phyloP scores from a whole-genome alignment of 2,888 invertebrate genomes.

The Drosophila incognita region DNA sequence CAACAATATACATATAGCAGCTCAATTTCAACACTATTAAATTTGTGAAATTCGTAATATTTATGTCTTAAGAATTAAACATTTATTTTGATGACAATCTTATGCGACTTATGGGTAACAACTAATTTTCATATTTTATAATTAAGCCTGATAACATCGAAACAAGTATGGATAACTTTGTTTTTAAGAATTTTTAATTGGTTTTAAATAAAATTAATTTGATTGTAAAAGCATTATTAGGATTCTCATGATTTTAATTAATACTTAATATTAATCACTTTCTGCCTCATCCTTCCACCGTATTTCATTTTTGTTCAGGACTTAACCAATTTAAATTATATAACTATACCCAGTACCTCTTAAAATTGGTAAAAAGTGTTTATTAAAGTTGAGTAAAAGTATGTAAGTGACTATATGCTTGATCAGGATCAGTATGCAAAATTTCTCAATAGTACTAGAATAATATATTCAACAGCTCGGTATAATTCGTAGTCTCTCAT shows the following conservation, averaged over 20 bases:
- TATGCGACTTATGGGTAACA: not conserved
- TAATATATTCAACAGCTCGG: not conserved
- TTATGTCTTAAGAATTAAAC: not conserved
- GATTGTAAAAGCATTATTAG: not conserved
- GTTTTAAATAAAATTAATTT: not conserved
- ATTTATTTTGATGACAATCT: not conserved
- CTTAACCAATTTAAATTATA: not conserved
- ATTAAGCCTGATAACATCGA: not conserved
- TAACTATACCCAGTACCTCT: not conserved
- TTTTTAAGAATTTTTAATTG: not conserved
- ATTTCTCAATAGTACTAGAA: not conserved
- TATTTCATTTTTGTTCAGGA: not conserved
- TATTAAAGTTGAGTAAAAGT: not conserved
- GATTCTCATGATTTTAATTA: not conserved
- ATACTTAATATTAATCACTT: not conserved
- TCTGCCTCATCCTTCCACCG: not conserved
- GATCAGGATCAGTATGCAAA: not conserved
- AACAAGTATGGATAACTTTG: not conserved
- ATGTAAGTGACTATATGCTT: not conserved
- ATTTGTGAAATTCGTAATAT: not conserved
- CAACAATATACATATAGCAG: not conserved
- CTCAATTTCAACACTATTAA: not conserved
- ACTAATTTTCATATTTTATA: not conserved
- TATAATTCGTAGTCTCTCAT: not conserved
- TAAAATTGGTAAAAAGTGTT: not conserved